Conservation (phyloP, 2,888 invertebrate genomes). For the Ctenicera cuprea region DNA sequence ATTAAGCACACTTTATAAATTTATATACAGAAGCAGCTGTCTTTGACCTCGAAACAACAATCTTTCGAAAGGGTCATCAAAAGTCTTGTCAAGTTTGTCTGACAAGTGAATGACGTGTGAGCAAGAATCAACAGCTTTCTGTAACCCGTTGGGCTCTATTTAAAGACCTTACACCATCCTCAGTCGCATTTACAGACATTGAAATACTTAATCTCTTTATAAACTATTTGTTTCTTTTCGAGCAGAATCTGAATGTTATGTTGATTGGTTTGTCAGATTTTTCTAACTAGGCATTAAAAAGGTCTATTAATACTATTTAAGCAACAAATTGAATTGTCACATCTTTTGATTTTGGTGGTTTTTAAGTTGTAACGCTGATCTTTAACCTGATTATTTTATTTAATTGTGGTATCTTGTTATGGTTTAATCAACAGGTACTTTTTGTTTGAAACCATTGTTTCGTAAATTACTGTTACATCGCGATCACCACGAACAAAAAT, state of each 20-base stretch:
- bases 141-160: constrained; percentile 43
- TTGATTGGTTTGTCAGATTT: neutral
- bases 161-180: constrained; percentile 41
- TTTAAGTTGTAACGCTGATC: no score
- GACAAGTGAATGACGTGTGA: constrained; percentile 68
- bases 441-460: no score
- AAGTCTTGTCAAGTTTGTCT: constrained; percentile 63
- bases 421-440: no score
- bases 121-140: constrained; percentile 61
- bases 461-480: no score
- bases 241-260: neutral
- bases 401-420: no score
- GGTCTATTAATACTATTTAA: no score
- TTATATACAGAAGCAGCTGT: constrained; percentile 27
- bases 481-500: no score
- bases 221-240: neutral
- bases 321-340: no score
- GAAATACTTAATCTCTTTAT: constrained; percentile 15
- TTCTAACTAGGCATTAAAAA: neutral
- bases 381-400: no score
- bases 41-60: constrained; percentile 54
- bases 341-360: no score
- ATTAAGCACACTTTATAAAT: constrained; percentile 10
- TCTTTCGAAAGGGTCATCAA: constrained; percentile 63
- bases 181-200: constrained; percentile 23